These are phyloP conservation scores for Lamprotornis superbus DNA, from an alignment of 2,113 vertebrate genomes.

Conservation along the genomic window DNA sequence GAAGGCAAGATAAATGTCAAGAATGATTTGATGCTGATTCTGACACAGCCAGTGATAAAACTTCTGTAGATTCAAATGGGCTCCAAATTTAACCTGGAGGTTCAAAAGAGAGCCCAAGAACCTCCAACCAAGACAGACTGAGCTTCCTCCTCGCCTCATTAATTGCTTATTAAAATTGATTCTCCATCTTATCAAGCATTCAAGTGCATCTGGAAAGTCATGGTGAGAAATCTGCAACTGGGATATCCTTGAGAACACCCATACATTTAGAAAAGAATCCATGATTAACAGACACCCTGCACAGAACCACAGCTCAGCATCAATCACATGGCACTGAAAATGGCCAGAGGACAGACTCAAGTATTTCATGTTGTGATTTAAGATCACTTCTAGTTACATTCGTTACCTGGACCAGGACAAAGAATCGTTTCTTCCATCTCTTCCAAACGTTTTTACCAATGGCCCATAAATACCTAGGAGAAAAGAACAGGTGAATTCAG, in stretches of 20 bases:
- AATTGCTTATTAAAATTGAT: not conserved
- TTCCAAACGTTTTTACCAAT: constrained; percentile 99
- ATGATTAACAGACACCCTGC: not conserved
- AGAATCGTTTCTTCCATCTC: constrained; percentile 99
- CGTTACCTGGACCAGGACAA: constrained; percentile 96
- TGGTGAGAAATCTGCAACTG: not conserved
- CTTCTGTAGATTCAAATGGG: not conserved
- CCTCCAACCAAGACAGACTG: not conserved
- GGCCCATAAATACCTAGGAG: constrained; percentile 91
- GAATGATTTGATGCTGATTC: not conserved
- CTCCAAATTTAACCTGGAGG: not conserved
- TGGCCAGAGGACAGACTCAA: not conserved
- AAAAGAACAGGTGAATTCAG: constrained; percentile 37
- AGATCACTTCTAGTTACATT: constrained; percentile 36
- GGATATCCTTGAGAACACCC: not conserved
- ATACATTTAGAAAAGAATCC: not conserved
- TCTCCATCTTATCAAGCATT: not conserved
- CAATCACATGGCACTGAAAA: not conserved
- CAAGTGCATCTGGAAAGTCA: not conserved
- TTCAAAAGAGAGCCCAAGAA: not conserved
- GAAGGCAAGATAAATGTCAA: not conserved
- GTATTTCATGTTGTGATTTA: not conserved
- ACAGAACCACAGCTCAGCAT: not conserved
- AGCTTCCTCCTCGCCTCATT: not conserved
- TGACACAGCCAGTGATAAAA: not conserved